These are phyloP conservation scores for Pygathrix nemaeus DNA, from an alignment of 2,113 vertebrate species.

Conservation along the genomic window DNA sequence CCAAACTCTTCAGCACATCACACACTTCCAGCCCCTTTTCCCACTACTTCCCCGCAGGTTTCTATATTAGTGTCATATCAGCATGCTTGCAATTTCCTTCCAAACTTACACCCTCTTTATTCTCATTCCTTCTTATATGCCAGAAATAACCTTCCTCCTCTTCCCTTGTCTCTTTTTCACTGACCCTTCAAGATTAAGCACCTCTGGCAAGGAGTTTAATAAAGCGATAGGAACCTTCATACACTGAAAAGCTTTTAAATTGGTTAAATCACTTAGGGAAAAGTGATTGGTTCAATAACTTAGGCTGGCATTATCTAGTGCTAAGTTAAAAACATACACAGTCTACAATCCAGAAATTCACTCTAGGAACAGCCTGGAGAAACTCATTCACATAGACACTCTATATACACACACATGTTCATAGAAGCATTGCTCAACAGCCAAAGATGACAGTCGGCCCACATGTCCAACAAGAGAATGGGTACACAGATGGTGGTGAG, in stretches of 20 bases:
- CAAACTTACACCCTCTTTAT: background rate
- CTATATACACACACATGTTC: background rate
- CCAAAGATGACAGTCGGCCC: background rate
- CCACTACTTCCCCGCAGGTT: background rate
- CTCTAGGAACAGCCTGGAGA: background rate
- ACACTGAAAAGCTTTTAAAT: background rate
- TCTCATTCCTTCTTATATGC: background rate
- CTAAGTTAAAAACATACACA: background rate
- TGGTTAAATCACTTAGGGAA: background rate
- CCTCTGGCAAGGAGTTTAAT: background rate
- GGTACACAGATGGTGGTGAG: background rate
- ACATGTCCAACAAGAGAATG: background rate
- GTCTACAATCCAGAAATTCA: background rate
- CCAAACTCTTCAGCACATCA: background rate
- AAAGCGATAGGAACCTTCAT: background rate
- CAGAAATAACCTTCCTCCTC: background rate
- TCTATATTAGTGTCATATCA: background rate
- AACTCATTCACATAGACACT: background rate
- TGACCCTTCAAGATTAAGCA: background rate
- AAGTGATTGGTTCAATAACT: background rate
- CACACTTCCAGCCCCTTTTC: background rate
- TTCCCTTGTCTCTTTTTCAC: background rate
- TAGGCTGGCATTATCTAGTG: background rate
- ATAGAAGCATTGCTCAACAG: background rate
- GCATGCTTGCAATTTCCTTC: background rate